These are phyloP conservation scores for Scortum barcoo DNA, from an alignment of 2,113 vertebrate genomes.

Conservation along the genomic window DNA sequence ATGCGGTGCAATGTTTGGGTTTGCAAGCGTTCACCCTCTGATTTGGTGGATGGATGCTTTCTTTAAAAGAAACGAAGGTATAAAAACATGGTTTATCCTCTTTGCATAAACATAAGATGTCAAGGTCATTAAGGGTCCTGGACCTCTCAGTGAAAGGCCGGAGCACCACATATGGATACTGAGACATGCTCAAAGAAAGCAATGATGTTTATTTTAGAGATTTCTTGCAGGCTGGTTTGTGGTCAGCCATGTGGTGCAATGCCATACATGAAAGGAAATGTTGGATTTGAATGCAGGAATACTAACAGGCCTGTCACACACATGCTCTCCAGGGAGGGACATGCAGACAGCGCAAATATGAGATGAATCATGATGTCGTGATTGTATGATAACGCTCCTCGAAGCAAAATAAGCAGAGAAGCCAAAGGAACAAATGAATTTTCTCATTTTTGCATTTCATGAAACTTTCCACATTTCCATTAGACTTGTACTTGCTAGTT, in stretches of 20 bases:
- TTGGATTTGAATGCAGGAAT: constrained; percentile 72
- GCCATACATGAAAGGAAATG: constrained; percentile 80
- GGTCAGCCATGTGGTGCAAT: constrained; percentile 79
- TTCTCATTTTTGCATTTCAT: constrained; percentile 34
- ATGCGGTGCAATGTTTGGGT: constrained; percentile 78
- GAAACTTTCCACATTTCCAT: background rate
- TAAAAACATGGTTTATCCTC: constrained; percentile 68
- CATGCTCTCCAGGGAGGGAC: constrained; percentile 24
- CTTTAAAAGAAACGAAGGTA: constrained; percentile 65
- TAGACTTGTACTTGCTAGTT: constrained; percentile 2
- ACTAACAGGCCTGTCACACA: constrained; percentile 59
- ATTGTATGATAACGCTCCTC: background rate
- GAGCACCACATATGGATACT: constrained; percentile 67
- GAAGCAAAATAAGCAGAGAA: background rate
- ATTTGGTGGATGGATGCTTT: constrained; percentile 77
- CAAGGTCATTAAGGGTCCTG: constrained; percentile 59
- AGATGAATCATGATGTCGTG: constrained; percentile 13
- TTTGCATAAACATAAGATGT: constrained; percentile 69
- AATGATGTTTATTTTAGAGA: constrained; percentile 83
- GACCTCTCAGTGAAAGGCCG: constrained; percentile 45
- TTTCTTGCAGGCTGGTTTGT: constrained; percentile 79
- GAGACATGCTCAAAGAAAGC: constrained; percentile 72
- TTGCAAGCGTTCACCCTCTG: constrained; percentile 73
- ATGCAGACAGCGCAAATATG: constrained; percentile 21
- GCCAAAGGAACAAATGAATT: background rate